Evolutionary conservation across 2,888 invertebrate species (phyloP), one percentile per base, ranked within the genome.

Genomic region (Diarsia dahlii): DNA sequence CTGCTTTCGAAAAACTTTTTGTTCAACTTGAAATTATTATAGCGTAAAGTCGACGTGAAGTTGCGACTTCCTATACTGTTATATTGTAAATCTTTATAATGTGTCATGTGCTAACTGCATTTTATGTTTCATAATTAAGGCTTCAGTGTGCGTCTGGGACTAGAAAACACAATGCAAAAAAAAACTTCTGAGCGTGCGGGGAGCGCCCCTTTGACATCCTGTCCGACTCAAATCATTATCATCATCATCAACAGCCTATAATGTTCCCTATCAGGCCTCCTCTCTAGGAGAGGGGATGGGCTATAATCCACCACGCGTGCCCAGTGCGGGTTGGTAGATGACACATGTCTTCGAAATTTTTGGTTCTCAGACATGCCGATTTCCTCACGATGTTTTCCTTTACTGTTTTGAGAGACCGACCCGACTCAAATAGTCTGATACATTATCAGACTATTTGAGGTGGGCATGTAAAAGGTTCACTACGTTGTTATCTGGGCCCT

Each of bases 1-100:
- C 66, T 67, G 66, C 6, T 67, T 45, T n/a, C 6, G 8, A 28
- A 13, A 15, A 67, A 78, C 23, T 56, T 71, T 78, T 50, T 67
- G 54, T 66, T 54, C 5, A 48, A 15, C 5, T 64, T 74, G 4
- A 48, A 75, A 15, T 68, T 56, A 74, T 69, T 56, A 54, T 50
- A 50, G 13, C 15, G n/a, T 23, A 56, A 56, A 56, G 23, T 56
- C 13, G 56, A 56, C 56, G 56, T 56, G 23, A 54, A 48, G 28
- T 58, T 34, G 58, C 28, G 50, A 45, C 39, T 71, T 58, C 20
- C 4, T 60, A 18, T 34, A 23, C 28, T 65, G 10, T 76, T 64
- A 58, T 65, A n/a, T 60, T 45, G 15, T n/a, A 48, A 39, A 39
- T 28, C 48, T 76, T 54, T 39, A 45, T 56, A 56, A 56, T 28